A percentile compares a stretch with the other conserved stretches of the same genome.
Evolutionary conservation across 2,888 invertebrate genomes (phyloP).

Genomic region (Lithodes maja): DNA sequence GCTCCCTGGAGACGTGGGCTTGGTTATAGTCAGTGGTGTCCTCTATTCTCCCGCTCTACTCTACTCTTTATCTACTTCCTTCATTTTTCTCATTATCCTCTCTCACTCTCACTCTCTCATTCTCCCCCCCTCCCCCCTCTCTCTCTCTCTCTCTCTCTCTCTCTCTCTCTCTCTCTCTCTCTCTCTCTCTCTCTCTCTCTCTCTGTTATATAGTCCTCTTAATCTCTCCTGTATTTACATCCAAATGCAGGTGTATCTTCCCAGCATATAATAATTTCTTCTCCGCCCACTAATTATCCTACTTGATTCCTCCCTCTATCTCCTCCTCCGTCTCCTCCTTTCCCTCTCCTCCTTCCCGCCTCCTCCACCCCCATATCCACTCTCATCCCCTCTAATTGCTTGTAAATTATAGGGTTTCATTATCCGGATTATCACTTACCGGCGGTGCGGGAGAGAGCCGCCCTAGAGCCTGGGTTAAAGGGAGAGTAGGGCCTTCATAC

Average conservation of each 20-base stretch:
- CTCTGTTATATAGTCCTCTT: background rate
- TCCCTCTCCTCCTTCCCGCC: background rate
- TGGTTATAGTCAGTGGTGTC: background rate
- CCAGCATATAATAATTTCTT: too few species aligned
- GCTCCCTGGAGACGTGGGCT: background rate
- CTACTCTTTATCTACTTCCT: background rate
- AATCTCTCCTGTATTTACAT: too few species aligned
- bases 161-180: background rate
- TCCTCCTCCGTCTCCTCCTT: background rate
- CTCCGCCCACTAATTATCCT: too few species aligned
- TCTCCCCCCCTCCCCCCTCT: background rate
- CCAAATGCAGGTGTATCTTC: too few species aligned
- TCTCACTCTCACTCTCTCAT: too few species aligned
- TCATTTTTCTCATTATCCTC: too few species aligned
- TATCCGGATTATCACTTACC: background rate
- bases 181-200: background rate
- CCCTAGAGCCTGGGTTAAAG: background rate
- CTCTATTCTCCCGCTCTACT: background rate
- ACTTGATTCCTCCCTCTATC: background rate
- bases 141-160: background rate
- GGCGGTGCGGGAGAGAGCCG: background rate
- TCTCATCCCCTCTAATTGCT: constrained; percentile 3
- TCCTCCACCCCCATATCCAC: background rate
- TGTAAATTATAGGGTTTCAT: constrained; percentile 5
- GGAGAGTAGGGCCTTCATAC: background rate